These are phyloP conservation scores for Engraulis encrasicolus DNA, from an alignment of 2,113 vertebrate species.

Conservation along the genomic window DNA sequence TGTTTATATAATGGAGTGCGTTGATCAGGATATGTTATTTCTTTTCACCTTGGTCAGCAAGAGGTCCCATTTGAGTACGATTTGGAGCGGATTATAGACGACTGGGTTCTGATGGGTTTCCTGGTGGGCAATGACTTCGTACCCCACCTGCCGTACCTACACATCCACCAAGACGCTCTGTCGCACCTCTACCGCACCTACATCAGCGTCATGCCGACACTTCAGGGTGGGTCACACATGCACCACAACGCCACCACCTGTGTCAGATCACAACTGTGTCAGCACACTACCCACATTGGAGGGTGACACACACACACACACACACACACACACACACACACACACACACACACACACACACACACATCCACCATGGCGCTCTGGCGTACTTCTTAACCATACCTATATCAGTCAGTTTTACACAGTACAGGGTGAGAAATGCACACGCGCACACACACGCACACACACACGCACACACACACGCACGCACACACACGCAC, in stretches of 20 bases:
- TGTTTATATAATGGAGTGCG: neutral
- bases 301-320: neutral
- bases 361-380: neutral
- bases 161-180: constrained; percentile 97
- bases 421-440: too few relatives aligned
- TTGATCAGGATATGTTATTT: too few relatives aligned
- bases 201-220: constrained; percentile 85
- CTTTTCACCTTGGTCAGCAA: constrained; percentile 73
- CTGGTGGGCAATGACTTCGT: constrained; percentile 99
- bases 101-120: constrained; percentile 99
- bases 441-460: too few relatives aligned
- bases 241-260: too few relatives aligned
- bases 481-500: too few relatives aligned
- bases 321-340: too few relatives aligned
- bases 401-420: too few relatives aligned
- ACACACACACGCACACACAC: too few relatives aligned
- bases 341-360: too few relatives aligned
- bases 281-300: too few relatives aligned
- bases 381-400: too few relatives aligned
- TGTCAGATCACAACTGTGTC: too few relatives aligned
- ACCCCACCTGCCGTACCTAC: constrained; percentile 97
- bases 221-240: constrained; percentile 94
- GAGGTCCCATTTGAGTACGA: constrained; percentile 88
- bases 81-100: constrained; percentile 96
- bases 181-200: constrained; percentile 96